Conservation (phyloP, 2,888 invertebrate genomes). For the Vanessa cardui region DNA sequence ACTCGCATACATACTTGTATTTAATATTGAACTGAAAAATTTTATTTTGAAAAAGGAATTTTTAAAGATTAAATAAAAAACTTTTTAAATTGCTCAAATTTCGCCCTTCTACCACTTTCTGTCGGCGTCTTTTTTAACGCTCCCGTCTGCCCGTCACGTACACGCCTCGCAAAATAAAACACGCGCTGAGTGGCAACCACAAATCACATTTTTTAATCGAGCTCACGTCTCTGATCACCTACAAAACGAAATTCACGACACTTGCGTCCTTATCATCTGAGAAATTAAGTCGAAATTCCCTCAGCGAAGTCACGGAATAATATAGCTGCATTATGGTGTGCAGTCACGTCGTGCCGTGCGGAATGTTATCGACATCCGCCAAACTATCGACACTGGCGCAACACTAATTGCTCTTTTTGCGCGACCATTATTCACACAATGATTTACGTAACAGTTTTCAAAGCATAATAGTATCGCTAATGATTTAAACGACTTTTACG, state of each 20-base stretch:
- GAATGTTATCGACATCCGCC: slow-evolving; percentile 79
- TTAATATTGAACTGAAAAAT: no score
- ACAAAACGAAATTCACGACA: slow-evolving; percentile 43
- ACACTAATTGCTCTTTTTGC: slow-evolving; percentile 79
- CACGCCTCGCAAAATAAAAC: slow-evolving; percentile 76
- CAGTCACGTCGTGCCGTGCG: slow-evolving; percentile 71
- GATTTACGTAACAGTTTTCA: slow-evolving; percentile 67
- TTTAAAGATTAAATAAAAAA: slow-evolving; percentile 15
- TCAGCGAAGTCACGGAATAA: slow-evolving; percentile 32
- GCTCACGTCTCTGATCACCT: slow-evolving; percentile 65
- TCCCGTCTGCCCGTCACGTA: slow-evolving; percentile 69
- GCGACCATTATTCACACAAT: slow-evolving; percentile 69
- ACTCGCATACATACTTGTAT: no score
- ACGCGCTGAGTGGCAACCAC: slow-evolving; percentile 75
- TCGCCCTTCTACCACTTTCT: slow-evolving; percentile 28
- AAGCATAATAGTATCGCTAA: slow-evolving; percentile 69
- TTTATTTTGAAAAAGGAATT: background rate
- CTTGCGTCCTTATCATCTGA: slow-evolving; percentile 39
- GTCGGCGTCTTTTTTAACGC: slow-evolving; percentile 46
- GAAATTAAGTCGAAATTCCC: slow-evolving; percentile 51
- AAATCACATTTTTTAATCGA: slow-evolving; percentile 83
- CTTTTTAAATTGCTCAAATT: slow-evolving; percentile 32
- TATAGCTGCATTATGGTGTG: slow-evolving; percentile 65
- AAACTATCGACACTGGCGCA: slow-evolving; percentile 77
- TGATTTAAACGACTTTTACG: slow-evolving; percentile 68